phyloP scores from a whole-genome alignment of 2,888 invertebrate species.

The Drosophila koepferae region DNA sequence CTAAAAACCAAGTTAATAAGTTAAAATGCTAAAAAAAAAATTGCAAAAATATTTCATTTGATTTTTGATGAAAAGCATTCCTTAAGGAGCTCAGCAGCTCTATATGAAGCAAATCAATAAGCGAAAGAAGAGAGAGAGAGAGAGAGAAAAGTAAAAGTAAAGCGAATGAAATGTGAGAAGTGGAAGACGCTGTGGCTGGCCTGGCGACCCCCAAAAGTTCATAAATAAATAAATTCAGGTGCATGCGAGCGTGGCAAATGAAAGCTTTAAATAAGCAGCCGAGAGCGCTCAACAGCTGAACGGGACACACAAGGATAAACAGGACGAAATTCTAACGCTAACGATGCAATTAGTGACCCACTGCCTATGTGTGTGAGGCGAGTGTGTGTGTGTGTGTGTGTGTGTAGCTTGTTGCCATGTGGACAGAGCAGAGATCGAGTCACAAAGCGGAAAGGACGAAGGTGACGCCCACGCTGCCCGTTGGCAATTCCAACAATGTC shows the following conservation, averaged over 20 bases:
- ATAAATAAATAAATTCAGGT: conserved; percentile 59
- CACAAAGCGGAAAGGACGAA: conserved; percentile 11
- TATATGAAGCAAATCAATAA: conserved; percentile 59
- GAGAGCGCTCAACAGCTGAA: conserved; percentile 8
- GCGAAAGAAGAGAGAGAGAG: conserved; percentile 25
- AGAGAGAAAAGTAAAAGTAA: neutral
- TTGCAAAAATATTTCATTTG: neutral
- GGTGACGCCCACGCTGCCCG: conserved; percentile 8
- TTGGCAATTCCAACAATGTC: neutral
- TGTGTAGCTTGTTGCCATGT: conserved; percentile 22
- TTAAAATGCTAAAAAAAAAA: neutral
- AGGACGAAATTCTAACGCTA: conserved; percentile 52
- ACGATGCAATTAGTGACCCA: conserved; percentile 71
- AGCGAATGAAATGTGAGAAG: neutral
- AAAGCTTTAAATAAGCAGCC: conserved; percentile 18
- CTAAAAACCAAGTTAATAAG: neutral
- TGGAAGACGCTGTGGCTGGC: conserved; percentile 5
- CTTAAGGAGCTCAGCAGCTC: neutral
- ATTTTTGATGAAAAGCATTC: conserved; percentile 14
- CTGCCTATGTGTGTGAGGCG: neutral
- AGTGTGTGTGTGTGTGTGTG: conserved; percentile 5
- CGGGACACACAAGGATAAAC: conserved; percentile 22
- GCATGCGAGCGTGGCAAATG: conserved; percentile 41
- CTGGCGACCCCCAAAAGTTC: conserved; percentile 37
- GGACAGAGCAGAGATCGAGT: conserved; percentile 15